These are phyloP conservation scores for Rousettus madagascariensis DNA, from an alignment of 2,797 vertebrate genomes.

Conservation along the genomic window DNA sequence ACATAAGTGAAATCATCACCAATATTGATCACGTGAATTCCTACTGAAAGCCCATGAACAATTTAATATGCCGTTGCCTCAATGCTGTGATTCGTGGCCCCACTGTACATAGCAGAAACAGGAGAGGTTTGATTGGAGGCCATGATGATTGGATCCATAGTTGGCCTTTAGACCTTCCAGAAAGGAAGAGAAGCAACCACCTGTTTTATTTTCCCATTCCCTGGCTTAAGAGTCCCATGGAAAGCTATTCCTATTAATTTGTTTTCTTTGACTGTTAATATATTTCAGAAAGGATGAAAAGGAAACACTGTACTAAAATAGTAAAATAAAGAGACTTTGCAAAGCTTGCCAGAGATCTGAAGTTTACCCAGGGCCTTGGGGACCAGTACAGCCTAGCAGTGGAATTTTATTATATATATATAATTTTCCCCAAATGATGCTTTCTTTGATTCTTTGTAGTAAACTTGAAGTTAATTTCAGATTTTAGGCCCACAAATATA, in stretches of 20 bases:
- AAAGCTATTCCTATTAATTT: slow-evolving; percentile 77
- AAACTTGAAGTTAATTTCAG: slow-evolving; percentile 50
- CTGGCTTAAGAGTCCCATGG: slow-evolving; percentile 75
- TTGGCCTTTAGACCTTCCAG: slow-evolving; percentile 59
- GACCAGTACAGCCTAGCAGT: slow-evolving; percentile 44
- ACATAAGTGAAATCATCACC: slow-evolving; percentile 61
- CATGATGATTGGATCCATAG: not conserved
- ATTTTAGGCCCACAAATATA: not conserved
- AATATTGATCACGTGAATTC: slow-evolving; percentile 41
- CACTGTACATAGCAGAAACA: slow-evolving; percentile 49
- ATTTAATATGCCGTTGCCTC: slow-evolving; percentile 52
- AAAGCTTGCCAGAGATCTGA: slow-evolving; percentile 46
- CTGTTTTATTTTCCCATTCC: slow-evolving; percentile 77
- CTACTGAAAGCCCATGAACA: slow-evolving; percentile 41
- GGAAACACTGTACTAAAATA: slow-evolving; percentile 58
- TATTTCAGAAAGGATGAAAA: slow-evolving; percentile 83
- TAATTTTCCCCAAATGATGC: slow-evolving; percentile 36
- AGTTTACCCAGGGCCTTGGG: slow-evolving; percentile 42
- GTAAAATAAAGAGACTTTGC: slow-evolving; percentile 71
- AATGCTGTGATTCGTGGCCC: slow-evolving; percentile 46
- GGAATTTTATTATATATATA: slow-evolving; percentile 54
- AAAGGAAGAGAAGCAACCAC: slow-evolving; percentile 78
- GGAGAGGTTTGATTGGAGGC: slow-evolving; percentile 62
- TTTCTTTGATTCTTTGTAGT: slow-evolving; percentile 66
- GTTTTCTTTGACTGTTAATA: slow-evolving; percentile 84